A percentile compares a stretch with the other conserved stretches of the same genome.
phyloP scores from a whole-genome alignment of 2,113 vertebrate species.

The Tupaia tana region DNA sequence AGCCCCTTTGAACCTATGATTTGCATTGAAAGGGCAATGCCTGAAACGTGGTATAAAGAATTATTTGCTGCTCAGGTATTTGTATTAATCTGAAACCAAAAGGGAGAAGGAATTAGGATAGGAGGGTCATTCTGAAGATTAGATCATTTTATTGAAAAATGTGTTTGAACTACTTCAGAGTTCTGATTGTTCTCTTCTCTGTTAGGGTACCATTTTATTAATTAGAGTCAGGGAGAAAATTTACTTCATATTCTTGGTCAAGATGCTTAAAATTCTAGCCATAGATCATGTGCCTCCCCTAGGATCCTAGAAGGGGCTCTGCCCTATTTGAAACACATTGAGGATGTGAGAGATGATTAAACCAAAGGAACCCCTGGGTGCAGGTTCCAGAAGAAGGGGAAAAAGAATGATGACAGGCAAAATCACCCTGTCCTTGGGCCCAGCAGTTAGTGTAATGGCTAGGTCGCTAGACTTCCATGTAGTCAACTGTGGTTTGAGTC shows the following conservation, averaged over 20 bases:
- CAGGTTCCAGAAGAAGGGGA: neutral
- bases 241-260: neutral
- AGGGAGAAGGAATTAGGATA: neutral
- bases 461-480: no score
- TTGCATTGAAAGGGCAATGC: neutral
- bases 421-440: neutral
- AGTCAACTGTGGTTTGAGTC: no score
- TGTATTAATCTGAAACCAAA: neutral
- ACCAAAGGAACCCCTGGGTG: neutral
- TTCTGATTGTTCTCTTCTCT: neutral
- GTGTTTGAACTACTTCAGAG: neutral
- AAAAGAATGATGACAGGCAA: neutral
- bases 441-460: no score
- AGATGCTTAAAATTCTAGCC: neutral
- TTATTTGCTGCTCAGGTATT: neutral
- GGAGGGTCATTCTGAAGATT: neutral
- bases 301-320: neutral
- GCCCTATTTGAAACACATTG: neutral
- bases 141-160: neutral
- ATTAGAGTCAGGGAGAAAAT: neutral
- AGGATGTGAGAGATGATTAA: neutral
- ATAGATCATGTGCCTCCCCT: neutral
- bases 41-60: neutral
- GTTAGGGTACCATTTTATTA: conserved; percentile 17
- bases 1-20: neutral